phyloP scores from a whole-genome alignment of 2,797 vertebrate genomes.

The Oryzias dopingdopingensis region DNA sequence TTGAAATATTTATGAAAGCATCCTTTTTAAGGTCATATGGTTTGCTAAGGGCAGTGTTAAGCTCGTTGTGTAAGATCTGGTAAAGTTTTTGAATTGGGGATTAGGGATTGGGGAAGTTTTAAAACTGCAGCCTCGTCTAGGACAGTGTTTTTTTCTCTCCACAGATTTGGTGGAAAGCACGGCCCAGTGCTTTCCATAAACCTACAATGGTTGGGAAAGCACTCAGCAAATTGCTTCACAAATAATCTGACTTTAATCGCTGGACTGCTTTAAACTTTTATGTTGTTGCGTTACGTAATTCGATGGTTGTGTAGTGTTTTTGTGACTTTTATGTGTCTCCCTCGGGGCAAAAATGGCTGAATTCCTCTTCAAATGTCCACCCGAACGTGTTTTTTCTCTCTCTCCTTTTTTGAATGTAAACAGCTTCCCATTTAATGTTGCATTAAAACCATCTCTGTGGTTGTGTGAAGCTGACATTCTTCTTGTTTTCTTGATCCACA shows the following conservation, averaged over 20 bases:
- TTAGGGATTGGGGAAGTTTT: no score
- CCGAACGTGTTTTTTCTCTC: no score
- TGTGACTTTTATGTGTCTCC: slow-evolving; percentile 4
- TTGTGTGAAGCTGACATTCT: no score
- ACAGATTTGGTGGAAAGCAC: slow-evolving; percentile 4
- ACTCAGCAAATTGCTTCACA: slow-evolving; percentile 51
- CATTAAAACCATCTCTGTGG: slow-evolving; percentile 8
- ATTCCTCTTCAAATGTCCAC: slow-evolving; percentile 15
- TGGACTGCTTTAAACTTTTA: slow-evolving; percentile 31
- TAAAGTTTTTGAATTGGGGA: no score
- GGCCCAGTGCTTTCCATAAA: slow-evolving; percentile 11
- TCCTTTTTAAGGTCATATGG: no score
- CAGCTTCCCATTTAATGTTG: not conserved
- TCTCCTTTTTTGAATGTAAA: no score
- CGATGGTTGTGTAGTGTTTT: slow-evolving; percentile 21
- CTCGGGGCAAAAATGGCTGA: not conserved
- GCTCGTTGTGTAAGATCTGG: no score
- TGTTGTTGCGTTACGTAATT: slow-evolving; percentile 43
- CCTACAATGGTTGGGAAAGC: slow-evolving; percentile 22
- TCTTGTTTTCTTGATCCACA: no score
- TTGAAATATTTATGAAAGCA: no score
- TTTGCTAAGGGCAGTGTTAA: no score
- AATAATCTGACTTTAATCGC: slow-evolving; percentile 57
- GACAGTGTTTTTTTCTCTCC: slow-evolving; percentile 1
- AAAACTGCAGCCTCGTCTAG: no score